Evolutionary conservation across 1,140 invertebrate species (phyloP), one percentile per base, ranked within the genome.

Genomic region (Drosophila teissieri): DNA sequence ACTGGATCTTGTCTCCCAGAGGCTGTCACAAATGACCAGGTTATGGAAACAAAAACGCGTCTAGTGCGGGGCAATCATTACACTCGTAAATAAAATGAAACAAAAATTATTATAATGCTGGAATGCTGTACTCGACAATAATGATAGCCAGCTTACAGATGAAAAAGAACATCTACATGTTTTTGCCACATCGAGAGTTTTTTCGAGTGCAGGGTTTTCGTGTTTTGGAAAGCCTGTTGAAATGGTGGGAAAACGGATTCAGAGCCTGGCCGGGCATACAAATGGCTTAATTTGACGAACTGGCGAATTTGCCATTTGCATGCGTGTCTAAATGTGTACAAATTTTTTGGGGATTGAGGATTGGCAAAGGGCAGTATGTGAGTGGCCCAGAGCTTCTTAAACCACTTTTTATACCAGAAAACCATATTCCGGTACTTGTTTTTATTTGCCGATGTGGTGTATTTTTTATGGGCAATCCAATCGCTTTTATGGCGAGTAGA

Each of bases 231-330:
- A 58, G 17, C 37, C 60, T 22, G 15, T 15, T 24, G 37, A 4
- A 22, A 15, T 19, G 27, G 7, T 44, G 46, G 65, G 15, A 24
- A 36, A 19, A 68, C 39, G 40, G 42, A 31, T 39, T 11, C 34
- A 70, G 72, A 44, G 72, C 36, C 60, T 49, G 53, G 61, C 56
- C 55, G 72, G 75, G 65, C 79, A 82, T 86, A 86, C 83, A 88
- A 86, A 86, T 86, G 79, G 65, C 83, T 86, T 86, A 75, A 86
- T 86, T 79, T 51, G 62, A 77, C 55, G 64, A 77, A 68, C 63
- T 53, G 73, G 53, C 51, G 68, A 67, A 61, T 69, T 58, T 56
- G 73, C 63, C 68, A 88, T 82, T 86, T 88, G 82, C 83, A 86
- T 88, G 65, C 78, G 74, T 81, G 49, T 68, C 54, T 57, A 73